Base-by-base conservation (phyloP, 1,140 invertebrate species). In the Rhopalosiphum padi region DNA sequence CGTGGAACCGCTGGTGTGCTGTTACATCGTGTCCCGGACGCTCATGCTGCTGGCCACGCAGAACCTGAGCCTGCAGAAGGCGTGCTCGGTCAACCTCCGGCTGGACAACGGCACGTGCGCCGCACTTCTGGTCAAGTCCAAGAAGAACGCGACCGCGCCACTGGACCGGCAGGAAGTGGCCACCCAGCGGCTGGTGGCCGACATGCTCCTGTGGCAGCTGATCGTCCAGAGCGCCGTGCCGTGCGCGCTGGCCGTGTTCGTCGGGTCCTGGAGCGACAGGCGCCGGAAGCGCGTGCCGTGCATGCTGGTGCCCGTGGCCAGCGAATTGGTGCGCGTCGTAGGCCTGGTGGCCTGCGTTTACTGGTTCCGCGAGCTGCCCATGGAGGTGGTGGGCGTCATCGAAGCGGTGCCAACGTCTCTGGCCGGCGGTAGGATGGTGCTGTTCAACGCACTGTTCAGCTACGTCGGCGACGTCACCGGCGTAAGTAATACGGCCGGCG, bases 381-480 rank as follows among this genome's bases (percentile, higher is more conserved):
- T 98, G 96, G 97, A 98, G 95, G 97, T 96, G 1, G 97, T 97
- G 11, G 97, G 97, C 0, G 95, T 97, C 0, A 96, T 97, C 8
- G 97, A 98, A 95, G 97, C 97, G 1, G 95, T 98, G 68, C 97
- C 97, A 95, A 97, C 97, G 2, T 97, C 97, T 0, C 94, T 98
- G 1, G 97, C 97, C 18, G 97, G 97, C 3, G 98, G 98, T 4
- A 98, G 97, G 96, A 97, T 98, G 94, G 97, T 97, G n/a, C 97
- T 98, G 96, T 97, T 98, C 94, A 98, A 98, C 97, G 97, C 97
- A 23, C 96, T 97, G 51, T 98, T 98, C 95, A 98, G 98, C 95
- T 98, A 98, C 94, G 97, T 99, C 86, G 97, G 97, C 1, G 98
- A 98, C 95, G 97, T 98, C 18, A 98, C 98, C 0, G 97, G 97